Base-by-base conservation (phyloP, 2,888 invertebrate genomes). In the Atrina japonica region DNA sequence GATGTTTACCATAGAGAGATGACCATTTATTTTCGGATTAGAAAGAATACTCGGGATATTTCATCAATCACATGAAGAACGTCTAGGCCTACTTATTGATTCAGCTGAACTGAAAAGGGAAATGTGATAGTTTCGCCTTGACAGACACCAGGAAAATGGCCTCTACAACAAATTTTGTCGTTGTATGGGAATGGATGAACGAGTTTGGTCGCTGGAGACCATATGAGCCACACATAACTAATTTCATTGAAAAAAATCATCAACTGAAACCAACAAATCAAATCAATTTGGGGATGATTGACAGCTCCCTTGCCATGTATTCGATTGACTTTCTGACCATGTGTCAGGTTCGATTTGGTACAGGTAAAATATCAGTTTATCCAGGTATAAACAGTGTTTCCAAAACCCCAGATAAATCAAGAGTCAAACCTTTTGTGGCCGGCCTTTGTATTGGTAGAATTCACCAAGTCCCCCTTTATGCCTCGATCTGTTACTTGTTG, bases 111-210 rank as follows among this genome's bases (percentile, higher is more conserved):
- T 66, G 68, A 78, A 70, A 61, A 70, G 58, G 63, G 65, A 74
- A 78, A 68, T 45, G 81, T 82, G 82, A 80, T 81, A 61, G 63
- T 77, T 43, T 74, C 77, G 55, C 35, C 11, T 7, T 35, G 41
- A 53, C 27, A 66, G 68, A 77, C 68, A 61, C 71, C 58, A 64
- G 65, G 73, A 78, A 68, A 45, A 82, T 82, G 82, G 81, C 83
- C 63, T 63, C 78, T 43, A 70, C 77, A 58, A 25, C 58, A 16
- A 66, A 50, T 43, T 76, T 77, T 11, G 84, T 87, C 43, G 82
- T 86, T 53, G 86, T 88, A 25, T 88, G 88, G 88, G 86, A 86
- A 78, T 87, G 85, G 85, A 76, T 83, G 60, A 84, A 86, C 58
- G 85, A 88, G 69, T 79, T 75, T 71, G 83, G 84, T 23, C 69